Conservation (phyloP, 2,888 invertebrate genomes). For the Choristoneura rosaceana region DNA sequence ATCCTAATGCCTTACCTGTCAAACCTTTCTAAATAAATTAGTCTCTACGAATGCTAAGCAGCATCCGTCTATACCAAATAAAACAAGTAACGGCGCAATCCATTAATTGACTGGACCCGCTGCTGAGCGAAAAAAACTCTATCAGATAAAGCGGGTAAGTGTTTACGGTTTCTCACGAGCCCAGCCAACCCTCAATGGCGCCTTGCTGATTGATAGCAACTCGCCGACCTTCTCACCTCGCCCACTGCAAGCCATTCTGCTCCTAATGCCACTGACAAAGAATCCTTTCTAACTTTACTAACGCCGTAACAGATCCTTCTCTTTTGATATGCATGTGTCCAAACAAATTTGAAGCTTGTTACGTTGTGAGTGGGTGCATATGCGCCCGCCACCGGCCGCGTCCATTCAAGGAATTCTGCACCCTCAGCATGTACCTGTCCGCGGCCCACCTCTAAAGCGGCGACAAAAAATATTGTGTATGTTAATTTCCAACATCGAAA, state of each 20-base stretch:
- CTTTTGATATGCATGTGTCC: constrained; percentile 48
- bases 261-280: constrained; percentile 47
- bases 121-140: constrained; percentile 78
- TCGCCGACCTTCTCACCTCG: constrained; percentile 74
- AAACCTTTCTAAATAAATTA: constrained; percentile 79
- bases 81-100: constrained; percentile 82
- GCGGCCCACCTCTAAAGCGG: constrained; percentile 81
- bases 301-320: constrained; percentile 45
- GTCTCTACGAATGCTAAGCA: constrained; percentile 74
- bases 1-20: constrained; percentile 73
- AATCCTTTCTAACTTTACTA: constrained; percentile 50
- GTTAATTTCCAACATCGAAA: constrained; percentile 80
- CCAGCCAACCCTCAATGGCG: constrained; percentile 84
- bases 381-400: constrained; percentile 43
- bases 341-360: constrained; percentile 51
- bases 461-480: constrained; percentile 83
- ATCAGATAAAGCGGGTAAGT: constrained; percentile 84
- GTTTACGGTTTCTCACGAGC: constrained; percentile 85
- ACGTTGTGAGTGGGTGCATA: constrained; percentile 46
- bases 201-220: constrained; percentile 84
- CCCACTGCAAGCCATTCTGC: constrained; percentile 47
- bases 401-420: constrained; percentile 85
- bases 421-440: constrained; percentile 82
- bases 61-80: constrained; percentile 69
- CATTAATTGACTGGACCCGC: constrained; percentile 84